Base-by-base conservation (phyloP, 2,797 vertebrate species). In the Pseudochromis fuscus region DNA sequence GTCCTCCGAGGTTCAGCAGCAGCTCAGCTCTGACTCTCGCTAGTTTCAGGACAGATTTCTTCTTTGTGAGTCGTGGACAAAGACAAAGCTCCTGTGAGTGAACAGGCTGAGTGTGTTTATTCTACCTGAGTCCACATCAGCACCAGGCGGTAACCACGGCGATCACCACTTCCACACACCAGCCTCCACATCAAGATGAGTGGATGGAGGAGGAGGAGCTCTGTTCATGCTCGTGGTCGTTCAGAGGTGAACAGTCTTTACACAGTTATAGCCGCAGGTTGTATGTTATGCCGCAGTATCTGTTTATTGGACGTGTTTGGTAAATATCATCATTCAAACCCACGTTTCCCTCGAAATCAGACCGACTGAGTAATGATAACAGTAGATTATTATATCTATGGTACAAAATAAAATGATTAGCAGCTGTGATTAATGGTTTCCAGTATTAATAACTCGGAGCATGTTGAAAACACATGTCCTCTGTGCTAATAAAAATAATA, bases 341-440 rank as follows among this genome's bases (percentile, higher is more conserved):
- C 83, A 77, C 59, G 53, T 65, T 76, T 77, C 82, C 64, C 70
- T 42, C 67, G 76, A 83, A 86, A 86, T 70, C 75, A 81, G 62
- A 83, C 65, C 63, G 74, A 72, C 33, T 25, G 75, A 72, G 51
- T 64, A 75, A 35, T 35, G 33, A 44, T 44, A 44, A 79, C 30
- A 59, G 83, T 58, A 83, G 67, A 90, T 84, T 81, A 87, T 82
- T 58, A 80, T 75, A 85, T 87, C 44, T 87, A 83, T 83, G 81
- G 82, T 87, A 83, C 72, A 90, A 88, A 86, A 87, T 79, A 73
- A 87, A 81, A 87, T 75, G 9, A 86, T 91, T 89, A 92, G 91
- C 90, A 94, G 93, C 92, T 92, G 84, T 83, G 86, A 93, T 81
- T 91, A 90, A 83, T 0, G 66, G 81, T 82, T 69, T 92, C 79